Base-by-base conservation (phyloP, 2,888 invertebrate species). In the Eristalis pertinax region DNA sequence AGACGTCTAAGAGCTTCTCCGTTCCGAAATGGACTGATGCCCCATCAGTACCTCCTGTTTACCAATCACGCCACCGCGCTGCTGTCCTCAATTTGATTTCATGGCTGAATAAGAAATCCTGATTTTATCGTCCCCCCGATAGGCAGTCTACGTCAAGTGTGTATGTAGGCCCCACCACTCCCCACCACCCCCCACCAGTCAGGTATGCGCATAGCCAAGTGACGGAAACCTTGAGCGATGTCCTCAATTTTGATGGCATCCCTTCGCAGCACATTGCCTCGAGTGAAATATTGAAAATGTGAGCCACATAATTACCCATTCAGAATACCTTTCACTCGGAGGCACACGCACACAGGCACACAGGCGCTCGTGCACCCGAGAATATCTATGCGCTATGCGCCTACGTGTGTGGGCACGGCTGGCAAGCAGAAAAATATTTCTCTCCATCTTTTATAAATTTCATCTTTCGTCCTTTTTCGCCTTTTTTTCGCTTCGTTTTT, bases 351-450 rank as follows among this genome's bases (percentile, higher is more conserved):
- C 22, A 64, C 32, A 62, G 29, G 35, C 63, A 63, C 22, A 64
- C 32, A 62, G 29, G 35, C 63, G 56, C 32, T 56, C 24, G 50
- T 50, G 50, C 50, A n/a, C 50, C 50, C 50, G 50, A 32, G 32
- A 50, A 50, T 50, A n/a, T 41, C 78, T 24, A 24, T 60, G 60
- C 26, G 58, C 13, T 24, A 24, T 60, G 60, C 26, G 58, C 13
- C 56, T 58, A n/a, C 38, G 19, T 69, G 41, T 60, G 29, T 63
- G 38, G 41, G 60, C 70, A 72, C 60, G 72, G 62, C 56, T 86
- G 78, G 70, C 38, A 75, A 86, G 86, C 84, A 84, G 79, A 87
- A 87, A 83, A 87, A 87, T 87, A 87, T 87, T 87, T 87, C 87
- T 84, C 84, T 84, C 79, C 74, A 84, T 87, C 84, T 79, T 87